A percentile compares a stretch with the other conserved stretches of the same genome.
These are phyloP conservation scores for Rattus rattus DNA, from an alignment of 2,113 vertebrate species.

Conservation along the genomic window DNA sequence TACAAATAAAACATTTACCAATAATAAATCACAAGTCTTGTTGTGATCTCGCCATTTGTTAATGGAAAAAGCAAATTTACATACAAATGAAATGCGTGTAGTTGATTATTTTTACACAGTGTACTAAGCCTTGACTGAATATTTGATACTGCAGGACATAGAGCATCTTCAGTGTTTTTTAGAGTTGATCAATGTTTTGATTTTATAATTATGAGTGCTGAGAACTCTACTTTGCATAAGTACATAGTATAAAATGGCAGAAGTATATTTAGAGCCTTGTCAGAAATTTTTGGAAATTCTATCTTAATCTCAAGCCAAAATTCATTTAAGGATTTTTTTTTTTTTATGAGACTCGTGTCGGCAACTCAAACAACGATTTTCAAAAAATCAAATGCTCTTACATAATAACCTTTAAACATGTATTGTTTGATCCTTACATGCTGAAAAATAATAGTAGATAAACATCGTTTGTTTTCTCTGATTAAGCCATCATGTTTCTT, in stretches of 20 bases:
- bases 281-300: constrained; percentile 15
- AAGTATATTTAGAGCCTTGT: background rate
- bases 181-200: constrained; percentile 16
- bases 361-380: background rate
- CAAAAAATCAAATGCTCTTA: background rate
- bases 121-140: background rate
- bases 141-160: background rate
- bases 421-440: background rate
- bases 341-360: background rate
- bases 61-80: background rate
- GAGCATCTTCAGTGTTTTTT: background rate
- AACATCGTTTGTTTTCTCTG: background rate
- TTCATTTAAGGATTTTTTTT: background rate
- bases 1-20: background rate
- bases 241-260: background rate
- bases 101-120: background rate
- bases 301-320: background rate
- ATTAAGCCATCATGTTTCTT: background rate
- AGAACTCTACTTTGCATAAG: constrained; percentile 20
- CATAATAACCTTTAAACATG: background rate
- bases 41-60: background rate
- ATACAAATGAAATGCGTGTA: background rate
- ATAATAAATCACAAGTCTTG: background rate
- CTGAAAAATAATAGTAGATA: background rate
- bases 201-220: background rate